A percentile compares a stretch with the other conserved stretches of the same genome.
Conservation (phyloP, 1,140 invertebrate species). For the Campodea augens region DNA sequence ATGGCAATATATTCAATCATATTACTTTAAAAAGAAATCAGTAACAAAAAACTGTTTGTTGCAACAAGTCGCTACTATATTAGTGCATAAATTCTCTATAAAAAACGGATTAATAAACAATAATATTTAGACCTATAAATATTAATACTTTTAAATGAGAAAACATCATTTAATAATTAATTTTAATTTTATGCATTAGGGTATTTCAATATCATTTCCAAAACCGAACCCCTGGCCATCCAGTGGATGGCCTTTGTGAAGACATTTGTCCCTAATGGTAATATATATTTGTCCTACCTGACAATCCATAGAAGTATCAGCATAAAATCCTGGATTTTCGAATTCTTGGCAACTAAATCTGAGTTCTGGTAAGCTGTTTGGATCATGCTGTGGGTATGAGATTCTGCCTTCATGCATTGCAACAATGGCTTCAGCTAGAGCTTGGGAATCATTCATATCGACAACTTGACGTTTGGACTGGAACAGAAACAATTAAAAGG, state of each 20-base stretch:
- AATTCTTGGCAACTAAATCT: conserved; percentile 5
- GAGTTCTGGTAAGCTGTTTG: not conserved
- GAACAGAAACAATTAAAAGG: conserved; percentile 1
- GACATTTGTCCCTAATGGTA: not conserved
- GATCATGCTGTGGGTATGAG: conserved; percentile 3
- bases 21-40: too few relatives aligned
- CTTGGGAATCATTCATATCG: not conserved
- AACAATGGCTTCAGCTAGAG: conserved; percentile 1
- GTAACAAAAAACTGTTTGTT: too few relatives aligned
- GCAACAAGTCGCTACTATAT: too few relatives aligned
- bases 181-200: too few relatives aligned
- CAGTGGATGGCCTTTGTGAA: not conserved
- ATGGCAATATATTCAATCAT: too few relatives aligned
- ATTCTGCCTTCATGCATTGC: conserved; percentile 1
- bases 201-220: not conserved
- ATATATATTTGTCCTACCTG: conserved; percentile 1
- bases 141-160: too few relatives aligned
- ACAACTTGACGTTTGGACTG: not conserved
- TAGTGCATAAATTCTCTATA: too few relatives aligned
- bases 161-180: too few relatives aligned
- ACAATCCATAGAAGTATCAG: conserved; percentile 2
- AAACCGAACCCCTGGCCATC: not conserved
- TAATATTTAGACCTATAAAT: too few relatives aligned
- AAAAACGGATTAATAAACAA: too few relatives aligned
- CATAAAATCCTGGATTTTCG: conserved; percentile 1